Percentiles rank a stretch among this genome's conserved stretches.
Conservation (phyloP, 2,888 invertebrate genomes). For the Tipula vernalis region DNA sequence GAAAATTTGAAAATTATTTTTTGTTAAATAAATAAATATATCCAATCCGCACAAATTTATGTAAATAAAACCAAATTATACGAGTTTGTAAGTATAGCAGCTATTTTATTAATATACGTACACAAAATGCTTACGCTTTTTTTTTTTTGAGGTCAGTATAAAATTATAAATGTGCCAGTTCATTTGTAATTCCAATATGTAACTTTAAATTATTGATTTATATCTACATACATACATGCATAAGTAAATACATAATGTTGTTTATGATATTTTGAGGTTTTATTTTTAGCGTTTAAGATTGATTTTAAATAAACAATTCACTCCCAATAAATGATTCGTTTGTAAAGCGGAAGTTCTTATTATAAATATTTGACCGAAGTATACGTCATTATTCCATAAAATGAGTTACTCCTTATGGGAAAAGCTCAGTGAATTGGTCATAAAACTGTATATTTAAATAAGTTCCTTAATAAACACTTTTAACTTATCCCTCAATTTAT, state of each 20-base stretch:
- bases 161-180: background rate
- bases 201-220: background rate
- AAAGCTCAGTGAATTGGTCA: no score
- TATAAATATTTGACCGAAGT: background rate
- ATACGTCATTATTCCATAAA: no score
- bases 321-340: background rate
- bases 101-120: background rate
- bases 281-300: background rate
- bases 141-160: background rate
- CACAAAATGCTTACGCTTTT: background rate
- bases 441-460: no score
- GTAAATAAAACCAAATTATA: no score
- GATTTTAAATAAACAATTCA: background rate
- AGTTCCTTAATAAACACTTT: no score
- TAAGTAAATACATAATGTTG: background rate
- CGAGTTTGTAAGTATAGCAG: background rate
- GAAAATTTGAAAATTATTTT: background rate
- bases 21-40: background rate
- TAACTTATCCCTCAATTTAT: no score
- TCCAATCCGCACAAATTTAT: background rate
- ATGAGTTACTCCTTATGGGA: no score
- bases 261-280: background rate
- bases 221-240: no score
- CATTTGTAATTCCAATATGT: background rate
- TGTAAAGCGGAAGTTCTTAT: background rate